These are phyloP conservation scores for Microcebus murinus DNA, from an alignment of 2,113 vertebrate genomes.

Conservation along the genomic window DNA sequence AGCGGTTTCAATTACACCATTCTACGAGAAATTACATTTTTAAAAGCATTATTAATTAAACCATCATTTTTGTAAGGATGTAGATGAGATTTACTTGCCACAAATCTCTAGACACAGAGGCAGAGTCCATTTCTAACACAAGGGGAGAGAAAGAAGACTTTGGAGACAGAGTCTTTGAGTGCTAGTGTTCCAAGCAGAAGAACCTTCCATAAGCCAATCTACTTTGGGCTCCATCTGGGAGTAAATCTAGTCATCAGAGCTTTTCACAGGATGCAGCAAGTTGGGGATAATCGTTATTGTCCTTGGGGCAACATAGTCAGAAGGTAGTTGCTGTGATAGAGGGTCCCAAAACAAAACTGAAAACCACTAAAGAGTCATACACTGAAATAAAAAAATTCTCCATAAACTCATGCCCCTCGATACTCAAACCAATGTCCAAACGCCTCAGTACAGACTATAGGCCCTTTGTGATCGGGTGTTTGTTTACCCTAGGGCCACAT, in stretches of 20 bases:
- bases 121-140: neutral
- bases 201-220: neutral
- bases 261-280: neutral
- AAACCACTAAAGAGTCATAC: neutral
- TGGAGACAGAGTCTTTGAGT: neutral
- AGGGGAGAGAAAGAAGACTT: neutral
- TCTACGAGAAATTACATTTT: neutral
- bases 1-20: neutral
- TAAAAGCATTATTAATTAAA: neutral
- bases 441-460: neutral
- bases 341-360: neutral
- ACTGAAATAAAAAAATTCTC: neutral
- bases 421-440: neutral
- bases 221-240: neutral
- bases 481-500: neutral
- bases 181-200: neutral
- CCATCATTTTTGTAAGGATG: neutral
- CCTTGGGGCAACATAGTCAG: neutral
- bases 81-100: neutral
- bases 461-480: neutral
- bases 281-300: neutral
- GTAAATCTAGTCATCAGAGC: neutral
- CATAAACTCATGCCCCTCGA: neutral
- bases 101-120: neutral
- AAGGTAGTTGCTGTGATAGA: neutral